Percentiles rank a stretch among this genome's conserved stretches.
Conservation (phyloP, 1,140 invertebrate species). For the Oryzaephilus surinamensis region DNA sequence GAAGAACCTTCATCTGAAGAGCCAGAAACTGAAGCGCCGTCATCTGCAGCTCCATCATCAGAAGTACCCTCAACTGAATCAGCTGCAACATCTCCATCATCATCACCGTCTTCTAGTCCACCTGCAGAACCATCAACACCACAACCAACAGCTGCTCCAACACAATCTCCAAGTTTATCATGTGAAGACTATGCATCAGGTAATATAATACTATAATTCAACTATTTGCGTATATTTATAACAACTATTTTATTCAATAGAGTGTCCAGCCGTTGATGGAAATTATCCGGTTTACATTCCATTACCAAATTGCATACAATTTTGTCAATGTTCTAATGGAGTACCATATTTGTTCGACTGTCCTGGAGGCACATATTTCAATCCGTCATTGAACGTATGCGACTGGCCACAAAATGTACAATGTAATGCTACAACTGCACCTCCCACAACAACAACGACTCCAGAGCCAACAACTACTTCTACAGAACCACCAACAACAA, state of each 20-base stretch:
- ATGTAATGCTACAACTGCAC: constrained; percentile 12
- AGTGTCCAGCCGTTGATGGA: constrained; percentile 8
- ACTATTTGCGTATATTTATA: neutral
- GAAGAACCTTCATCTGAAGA: no score
- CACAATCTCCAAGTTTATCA: no score
- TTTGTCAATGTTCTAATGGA: constrained; percentile 44
- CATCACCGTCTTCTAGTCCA: neutral
- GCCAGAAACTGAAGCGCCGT: no score
- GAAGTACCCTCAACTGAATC: no score
- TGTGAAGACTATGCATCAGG: neutral
- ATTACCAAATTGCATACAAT: constrained; percentile 42
- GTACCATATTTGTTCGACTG: constrained; percentile 33
- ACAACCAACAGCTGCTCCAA: no score
- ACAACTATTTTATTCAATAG: neutral
- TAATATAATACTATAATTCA: neutral
- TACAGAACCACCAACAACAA: no score
- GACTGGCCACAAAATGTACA: constrained; percentile 28
- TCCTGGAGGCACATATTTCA: constrained; percentile 33
- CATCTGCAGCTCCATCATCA: no score
- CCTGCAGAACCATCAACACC: neutral
- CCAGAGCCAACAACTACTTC: no score
- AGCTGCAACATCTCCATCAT: neutral
- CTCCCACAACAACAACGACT: no score
- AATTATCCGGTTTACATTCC: constrained; percentile 34
- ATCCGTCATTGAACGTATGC: constrained; percentile 30